A percentile compares a stretch with the other conserved stretches of the same genome.
Evolutionary conservation across 2,888 invertebrate species (phyloP).

Genomic region (Drosophila neutralis): DNA sequence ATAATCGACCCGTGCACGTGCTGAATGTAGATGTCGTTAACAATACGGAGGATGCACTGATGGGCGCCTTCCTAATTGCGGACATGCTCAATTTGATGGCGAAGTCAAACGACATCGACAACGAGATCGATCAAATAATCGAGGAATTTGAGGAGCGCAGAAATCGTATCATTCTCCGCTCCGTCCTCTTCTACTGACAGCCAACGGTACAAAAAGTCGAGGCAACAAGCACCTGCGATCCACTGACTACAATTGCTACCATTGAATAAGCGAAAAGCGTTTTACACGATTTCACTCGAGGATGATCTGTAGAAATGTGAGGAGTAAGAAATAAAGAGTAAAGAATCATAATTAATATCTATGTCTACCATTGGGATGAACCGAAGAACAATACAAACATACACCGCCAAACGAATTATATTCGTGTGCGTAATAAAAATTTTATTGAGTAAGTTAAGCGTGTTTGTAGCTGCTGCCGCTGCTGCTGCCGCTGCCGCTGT

Average conservation of each 20-base stretch:
- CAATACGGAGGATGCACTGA: slow-evolving; percentile 99
- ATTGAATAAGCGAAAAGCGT: slow-evolving; percentile 24
- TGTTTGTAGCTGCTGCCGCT: slow-evolving; percentile 33
- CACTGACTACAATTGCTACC: slow-evolving; percentile 23
- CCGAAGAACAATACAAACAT: slow-evolving; percentile 20
- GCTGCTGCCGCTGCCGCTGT: slow-evolving; percentile 15
- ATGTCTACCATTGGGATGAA: slow-evolving; percentile 24
- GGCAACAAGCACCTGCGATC: slow-evolving; percentile 52
- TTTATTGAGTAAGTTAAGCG: slow-evolving; percentile 83
- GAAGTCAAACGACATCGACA: slow-evolving; percentile 68
- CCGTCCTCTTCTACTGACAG: slow-evolving; percentile 74
- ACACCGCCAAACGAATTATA: slow-evolving; percentile 38
- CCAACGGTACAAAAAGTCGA: slow-evolving; percentile 42
- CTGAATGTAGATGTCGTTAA: slow-evolving; percentile 99
- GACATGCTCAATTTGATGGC: slow-evolving; percentile 93
- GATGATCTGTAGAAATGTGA: slow-evolving; percentile 38
- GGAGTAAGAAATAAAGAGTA: slow-evolving; percentile 16
- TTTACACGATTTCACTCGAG: slow-evolving; percentile 2
- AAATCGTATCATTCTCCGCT: slow-evolving; percentile 68
- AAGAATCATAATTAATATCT: background rate
- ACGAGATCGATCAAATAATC: slow-evolving; percentile 72
- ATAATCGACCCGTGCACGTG: slow-evolving; percentile 96
- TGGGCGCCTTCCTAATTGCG: slow-evolving; percentile 98
- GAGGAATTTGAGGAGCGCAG: slow-evolving; percentile 73
- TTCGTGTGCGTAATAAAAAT: slow-evolving; percentile 81